Conservation (phyloP, 2,888 invertebrate species). For the Mechanitis messenoides region DNA sequence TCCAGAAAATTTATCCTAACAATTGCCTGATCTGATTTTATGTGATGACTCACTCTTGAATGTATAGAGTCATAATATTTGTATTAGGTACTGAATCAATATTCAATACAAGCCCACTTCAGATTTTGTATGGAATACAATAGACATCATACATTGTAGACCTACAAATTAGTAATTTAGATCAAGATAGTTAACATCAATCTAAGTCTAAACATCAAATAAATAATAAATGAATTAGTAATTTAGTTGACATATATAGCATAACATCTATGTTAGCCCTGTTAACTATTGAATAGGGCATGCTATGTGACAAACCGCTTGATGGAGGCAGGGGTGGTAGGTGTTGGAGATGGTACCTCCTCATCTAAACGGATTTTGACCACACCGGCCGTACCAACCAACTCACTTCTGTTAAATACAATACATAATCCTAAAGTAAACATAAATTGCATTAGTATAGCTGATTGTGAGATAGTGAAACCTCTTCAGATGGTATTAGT, state of each 20-base stretch:
- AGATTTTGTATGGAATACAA: not conserved
- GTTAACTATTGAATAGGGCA: conserved; percentile 56
- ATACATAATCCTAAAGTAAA: conserved; percentile 23
- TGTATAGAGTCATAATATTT: too few species aligned
- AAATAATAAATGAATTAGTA: conserved; percentile 11
- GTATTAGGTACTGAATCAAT: not conserved
- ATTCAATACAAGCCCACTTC: conserved; percentile 6
- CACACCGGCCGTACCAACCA: conserved; percentile 78
- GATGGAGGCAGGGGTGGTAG: conserved; percentile 72
- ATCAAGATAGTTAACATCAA: not conserved
- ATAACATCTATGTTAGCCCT: conserved; percentile 50
- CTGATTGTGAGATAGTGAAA: not conserved
- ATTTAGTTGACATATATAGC: conserved; percentile 25
- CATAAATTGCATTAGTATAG: conserved; percentile 12
- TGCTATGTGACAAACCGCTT: conserved; percentile 73
- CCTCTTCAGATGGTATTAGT: not conserved
- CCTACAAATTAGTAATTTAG: conserved; percentile 1
- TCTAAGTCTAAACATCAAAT: not conserved
- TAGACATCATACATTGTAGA: not conserved
- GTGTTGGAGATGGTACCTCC: conserved; percentile 69
- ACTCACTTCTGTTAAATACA: conserved; percentile 77
- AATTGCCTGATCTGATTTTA: too few species aligned
- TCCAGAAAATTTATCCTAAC: too few species aligned
- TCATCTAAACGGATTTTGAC: conserved; percentile 76
- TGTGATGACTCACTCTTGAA: too few species aligned